phyloP scores from a whole-genome alignment of 2,888 invertebrate species.

The Trissolcus japonicus region DNA sequence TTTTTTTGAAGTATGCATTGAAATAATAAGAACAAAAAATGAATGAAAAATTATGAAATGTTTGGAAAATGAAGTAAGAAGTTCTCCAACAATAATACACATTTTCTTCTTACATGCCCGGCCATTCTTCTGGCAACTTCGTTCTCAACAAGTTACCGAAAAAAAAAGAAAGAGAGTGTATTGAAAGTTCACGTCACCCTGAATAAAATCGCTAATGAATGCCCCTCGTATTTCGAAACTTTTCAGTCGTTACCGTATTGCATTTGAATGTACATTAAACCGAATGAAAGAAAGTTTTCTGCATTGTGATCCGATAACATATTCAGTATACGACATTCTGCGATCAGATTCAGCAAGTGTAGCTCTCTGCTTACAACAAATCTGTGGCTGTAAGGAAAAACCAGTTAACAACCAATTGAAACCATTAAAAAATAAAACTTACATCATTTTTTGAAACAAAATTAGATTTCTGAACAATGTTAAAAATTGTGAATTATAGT shows the following conservation, averaged over 20 bases:
- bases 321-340: constrained; percentile 35
- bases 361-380: constrained; percentile 46
- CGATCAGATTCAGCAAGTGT: constrained; percentile 19
- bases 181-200: constrained; percentile 19
- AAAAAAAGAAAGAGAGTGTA: constrained; percentile 14
- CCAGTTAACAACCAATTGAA: too few relatives aligned
- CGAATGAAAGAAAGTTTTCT: constrained; percentile 44
- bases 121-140: constrained; percentile 1
- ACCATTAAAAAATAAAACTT: too few relatives aligned
- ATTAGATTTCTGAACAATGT: too few relatives aligned
- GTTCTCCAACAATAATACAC: constrained; percentile 2
- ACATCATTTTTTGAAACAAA: too few relatives aligned
- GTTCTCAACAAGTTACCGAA: constrained; percentile 24
- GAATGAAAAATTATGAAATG: too few relatives aligned
- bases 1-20: too few relatives aligned
- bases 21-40: too few relatives aligned
- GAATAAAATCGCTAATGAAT: constrained; percentile 39
- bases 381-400: too few relatives aligned
- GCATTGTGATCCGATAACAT: constrained; percentile 49
- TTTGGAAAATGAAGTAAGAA: too few relatives aligned
- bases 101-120: background rate
- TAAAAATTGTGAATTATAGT: too few relatives aligned
- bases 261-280: constrained; percentile 43
- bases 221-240: constrained; percentile 41
- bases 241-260: constrained; percentile 41